A percentile compares a stretch with the other conserved stretches of the same genome.
Conservation (phyloP, 2,797 vertebrate species). For the Sphenodon punctatus region DNA sequence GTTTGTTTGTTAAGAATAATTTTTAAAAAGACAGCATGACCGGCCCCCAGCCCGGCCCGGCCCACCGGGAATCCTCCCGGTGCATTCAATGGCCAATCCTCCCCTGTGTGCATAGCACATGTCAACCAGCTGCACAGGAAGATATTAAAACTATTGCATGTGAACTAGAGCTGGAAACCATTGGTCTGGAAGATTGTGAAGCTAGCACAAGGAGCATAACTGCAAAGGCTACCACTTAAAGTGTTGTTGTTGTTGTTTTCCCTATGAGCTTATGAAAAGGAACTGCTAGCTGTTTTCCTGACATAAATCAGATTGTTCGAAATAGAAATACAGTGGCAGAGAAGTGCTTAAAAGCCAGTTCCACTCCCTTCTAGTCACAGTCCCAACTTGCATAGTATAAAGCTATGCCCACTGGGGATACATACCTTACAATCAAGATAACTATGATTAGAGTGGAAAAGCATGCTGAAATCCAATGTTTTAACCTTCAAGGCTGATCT, state of each 20-base stretch:
- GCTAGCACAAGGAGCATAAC: background rate
- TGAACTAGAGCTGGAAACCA: background rate
- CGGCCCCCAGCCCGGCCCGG: too few species aligned
- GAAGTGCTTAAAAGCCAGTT: background rate
- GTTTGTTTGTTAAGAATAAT: too few species aligned
- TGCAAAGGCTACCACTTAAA: background rate
- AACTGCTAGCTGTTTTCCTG: background rate
- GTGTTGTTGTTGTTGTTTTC: background rate
- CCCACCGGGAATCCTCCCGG: too few species aligned
- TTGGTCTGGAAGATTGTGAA: background rate
- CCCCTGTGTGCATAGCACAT: background rate
- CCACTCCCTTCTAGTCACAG: background rate
- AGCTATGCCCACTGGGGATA: background rate
- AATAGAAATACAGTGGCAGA: background rate
- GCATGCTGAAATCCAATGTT: background rate
- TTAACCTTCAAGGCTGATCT: background rate
- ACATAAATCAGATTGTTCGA: background rate
- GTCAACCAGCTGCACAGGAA: background rate
- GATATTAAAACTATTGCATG: background rate
- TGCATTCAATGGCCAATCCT: too few species aligned
- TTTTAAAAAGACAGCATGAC: too few species aligned
- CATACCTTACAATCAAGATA: conserved; percentile 7
- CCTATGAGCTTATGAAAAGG: background rate
- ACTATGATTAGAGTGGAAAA: conserved; percentile 17
- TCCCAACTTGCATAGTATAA: background rate